A percentile compares a stretch with the other conserved stretches of the same genome.
phyloP scores from a whole-genome alignment of 2,888 invertebrate species.

The Hedya salicella region DNA sequence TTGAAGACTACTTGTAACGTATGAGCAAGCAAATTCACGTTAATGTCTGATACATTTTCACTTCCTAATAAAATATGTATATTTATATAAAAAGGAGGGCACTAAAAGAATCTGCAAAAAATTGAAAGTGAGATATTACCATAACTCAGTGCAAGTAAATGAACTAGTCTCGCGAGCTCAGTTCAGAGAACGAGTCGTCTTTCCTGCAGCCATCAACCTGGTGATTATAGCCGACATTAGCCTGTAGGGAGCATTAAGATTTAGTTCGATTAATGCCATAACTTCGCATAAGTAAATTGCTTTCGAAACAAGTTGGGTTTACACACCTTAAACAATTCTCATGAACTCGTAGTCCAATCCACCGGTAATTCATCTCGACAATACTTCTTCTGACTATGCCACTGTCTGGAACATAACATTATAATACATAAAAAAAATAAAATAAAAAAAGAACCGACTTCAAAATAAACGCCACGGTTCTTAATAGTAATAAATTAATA shows the following conservation, averaged over 20 bases:
- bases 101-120: constrained; percentile 23
- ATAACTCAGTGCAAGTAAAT: constrained; percentile 25
- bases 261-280: constrained; percentile 38
- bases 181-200: constrained; percentile 38
- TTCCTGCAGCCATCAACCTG: constrained; percentile 25
- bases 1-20: too few species aligned
- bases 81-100: constrained; percentile 8
- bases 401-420: not conserved
- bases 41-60: too few species aligned
- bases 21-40: too few species aligned
- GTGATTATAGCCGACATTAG: constrained; percentile 32
- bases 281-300: constrained; percentile 37
- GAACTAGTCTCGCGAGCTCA: constrained; percentile 18
- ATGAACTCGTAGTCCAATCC: constrained; percentile 11
- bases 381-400: not conserved
- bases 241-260: constrained; percentile 36
- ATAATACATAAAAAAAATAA: too few species aligned
- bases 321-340: constrained; percentile 30
- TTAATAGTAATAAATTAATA: too few species aligned
- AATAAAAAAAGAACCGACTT: too few species aligned
- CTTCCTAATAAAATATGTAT: too few species aligned
- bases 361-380: not conserved
- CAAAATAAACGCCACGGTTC: too few species aligned
- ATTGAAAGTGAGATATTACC: constrained; percentile 27
- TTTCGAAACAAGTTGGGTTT: constrained; percentile 33